phyloP scores from a whole-genome alignment of 2,888 invertebrate genomes.

The Caenorhabditis sinica region DNA sequence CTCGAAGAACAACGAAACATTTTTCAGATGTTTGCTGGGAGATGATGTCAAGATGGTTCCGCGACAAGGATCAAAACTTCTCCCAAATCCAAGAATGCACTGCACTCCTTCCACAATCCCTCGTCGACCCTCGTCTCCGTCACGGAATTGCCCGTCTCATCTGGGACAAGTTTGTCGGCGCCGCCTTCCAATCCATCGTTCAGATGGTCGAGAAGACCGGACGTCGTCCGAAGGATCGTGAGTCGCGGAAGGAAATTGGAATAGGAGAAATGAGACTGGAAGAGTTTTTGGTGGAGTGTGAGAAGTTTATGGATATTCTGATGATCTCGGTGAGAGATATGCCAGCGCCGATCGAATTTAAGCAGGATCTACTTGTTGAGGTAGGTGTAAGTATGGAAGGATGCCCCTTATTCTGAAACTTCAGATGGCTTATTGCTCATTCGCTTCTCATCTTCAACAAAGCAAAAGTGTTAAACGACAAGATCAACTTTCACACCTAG shows the following conservation, averaged over 20 bases:
- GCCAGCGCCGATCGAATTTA: conserved; percentile 44
- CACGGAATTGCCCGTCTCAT: conserved; percentile 79
- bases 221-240: conserved; percentile 72
- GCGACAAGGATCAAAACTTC: conserved; percentile 58
- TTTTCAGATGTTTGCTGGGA: conserved; percentile 78
- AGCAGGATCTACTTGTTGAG: conserved; percentile 65
- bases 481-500: conserved; percentile 70
- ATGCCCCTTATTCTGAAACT: not conserved
- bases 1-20: not conserved
- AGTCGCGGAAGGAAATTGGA: conserved; percentile 71
- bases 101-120: conserved; percentile 21
- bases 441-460: conserved; percentile 47
- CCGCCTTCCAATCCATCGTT: conserved; percentile 68
- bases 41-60: conserved; percentile 70
- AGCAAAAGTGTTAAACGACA: conserved; percentile 25
- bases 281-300: conserved; percentile 58
- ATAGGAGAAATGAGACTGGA: conserved; percentile 74
- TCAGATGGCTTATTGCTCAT: conserved; percentile 61
- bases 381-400: not conserved
- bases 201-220: conserved; percentile 72
- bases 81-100: conserved; percentile 33
- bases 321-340: conserved; percentile 61
- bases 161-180: conserved; percentile 80
- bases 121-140: conserved; percentile 68
- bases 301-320: conserved; percentile 58